Evolutionary conservation across 2,888 invertebrate genomes (phyloP).

Genomic region (Ganaspis brasiliensis): DNA sequence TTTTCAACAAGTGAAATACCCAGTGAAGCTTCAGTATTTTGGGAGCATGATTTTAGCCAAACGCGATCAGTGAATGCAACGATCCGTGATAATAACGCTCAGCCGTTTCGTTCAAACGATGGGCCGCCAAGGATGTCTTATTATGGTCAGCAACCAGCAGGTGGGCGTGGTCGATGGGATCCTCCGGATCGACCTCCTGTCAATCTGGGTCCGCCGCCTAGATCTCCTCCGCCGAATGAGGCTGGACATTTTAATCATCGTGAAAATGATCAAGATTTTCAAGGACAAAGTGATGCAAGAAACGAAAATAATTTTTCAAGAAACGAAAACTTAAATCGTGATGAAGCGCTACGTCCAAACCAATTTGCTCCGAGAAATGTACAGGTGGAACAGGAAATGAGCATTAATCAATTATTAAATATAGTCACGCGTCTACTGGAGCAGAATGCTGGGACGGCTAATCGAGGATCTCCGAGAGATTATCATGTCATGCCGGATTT

Average conservation of each 20-base stretch:
- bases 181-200: background rate
- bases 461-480: too few species aligned
- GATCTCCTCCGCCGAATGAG: background rate
- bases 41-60: slow-evolving; percentile 1
- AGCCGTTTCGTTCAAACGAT: background rate
- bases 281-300: too few species aligned
- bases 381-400: too few species aligned
- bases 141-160: background rate
- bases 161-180: slow-evolving; percentile 20
- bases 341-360: background rate
- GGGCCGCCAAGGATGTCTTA: background rate
- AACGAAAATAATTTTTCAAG: too few species aligned
- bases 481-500: slow-evolving; percentile 47
- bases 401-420: too few species aligned
- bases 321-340: too few species aligned
- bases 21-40: too few species aligned
- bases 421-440: background rate
- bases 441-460: slow-evolving; percentile 5
- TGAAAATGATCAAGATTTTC: too few species aligned
- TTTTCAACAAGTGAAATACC: background rate
- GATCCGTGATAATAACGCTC: background rate
- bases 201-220: background rate
- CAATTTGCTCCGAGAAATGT: background rate
- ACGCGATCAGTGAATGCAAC: slow-evolving; percentile 3
- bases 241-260: too few species aligned